A percentile compares a stretch with the other conserved stretches of the same genome.
Evolutionary conservation across 2,888 invertebrate genomes (phyloP).

Genomic region (Leptinotarsa rubiginosa): DNA sequence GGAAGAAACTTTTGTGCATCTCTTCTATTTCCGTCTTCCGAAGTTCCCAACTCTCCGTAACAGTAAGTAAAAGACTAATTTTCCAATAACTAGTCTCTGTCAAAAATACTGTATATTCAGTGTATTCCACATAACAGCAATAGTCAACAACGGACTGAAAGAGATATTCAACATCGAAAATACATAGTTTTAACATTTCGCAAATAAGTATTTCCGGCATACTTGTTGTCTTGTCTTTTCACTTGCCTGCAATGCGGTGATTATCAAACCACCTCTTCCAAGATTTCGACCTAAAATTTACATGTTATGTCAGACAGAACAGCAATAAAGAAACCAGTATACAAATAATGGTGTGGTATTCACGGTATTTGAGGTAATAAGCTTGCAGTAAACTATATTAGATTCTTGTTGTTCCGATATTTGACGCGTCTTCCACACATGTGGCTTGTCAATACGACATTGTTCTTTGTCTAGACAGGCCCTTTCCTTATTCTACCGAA

Average conservation of each 20-base stretch:
- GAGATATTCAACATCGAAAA: too few species aligned
- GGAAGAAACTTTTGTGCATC: too few species aligned
- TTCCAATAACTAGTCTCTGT: too few species aligned
- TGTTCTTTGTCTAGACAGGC: neutral
- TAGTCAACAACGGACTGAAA: too few species aligned
- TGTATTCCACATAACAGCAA: too few species aligned
- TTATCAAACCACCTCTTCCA: constrained; percentile 1
- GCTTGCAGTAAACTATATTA: constrained; percentile 40
- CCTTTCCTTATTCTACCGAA: neutral
- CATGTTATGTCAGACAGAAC: constrained; percentile 40
- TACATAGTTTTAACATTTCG: too few species aligned
- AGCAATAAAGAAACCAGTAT: constrained; percentile 38
- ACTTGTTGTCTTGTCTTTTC: too few species aligned
- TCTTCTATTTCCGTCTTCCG: too few species aligned
- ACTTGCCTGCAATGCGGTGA: constrained; percentile 15
- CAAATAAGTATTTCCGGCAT: too few species aligned
- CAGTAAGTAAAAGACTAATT: too few species aligned
- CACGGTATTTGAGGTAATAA: constrained; percentile 40
- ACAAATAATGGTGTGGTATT: constrained; percentile 39
- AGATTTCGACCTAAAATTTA: constrained; percentile 59
- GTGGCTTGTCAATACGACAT: constrained; percentile 31
- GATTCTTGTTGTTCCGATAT: constrained; percentile 41
- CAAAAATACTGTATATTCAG: too few species aligned
- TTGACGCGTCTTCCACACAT: constrained; percentile 36
- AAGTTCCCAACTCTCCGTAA: too few species aligned